Evolutionary conservation across 2,113 vertebrate genomes (phyloP), one percentile per base, ranked within the genome.

Genomic region (Saguinus imperator): DNA sequence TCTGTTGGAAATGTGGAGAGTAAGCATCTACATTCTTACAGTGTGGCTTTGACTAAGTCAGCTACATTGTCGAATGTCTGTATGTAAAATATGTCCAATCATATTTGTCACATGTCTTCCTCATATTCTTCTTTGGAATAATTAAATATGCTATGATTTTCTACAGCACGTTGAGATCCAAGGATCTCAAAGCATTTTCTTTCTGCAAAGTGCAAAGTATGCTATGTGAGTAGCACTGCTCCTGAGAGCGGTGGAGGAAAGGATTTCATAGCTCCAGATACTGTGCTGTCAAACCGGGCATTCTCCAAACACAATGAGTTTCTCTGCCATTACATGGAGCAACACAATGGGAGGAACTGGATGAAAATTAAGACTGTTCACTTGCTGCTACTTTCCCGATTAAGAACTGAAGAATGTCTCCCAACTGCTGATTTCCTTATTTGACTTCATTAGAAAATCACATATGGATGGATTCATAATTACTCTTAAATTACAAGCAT

Each of bases 391-490:
- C 21, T 68, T 97, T 98, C 32, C 70, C 97, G 94, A 97, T 66
- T 82, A 92, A 87, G 64, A 97, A 97, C 91, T 95, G 93, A 96
- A 89, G 79, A 97, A 93, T 94, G 87, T 32, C 1, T 96, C 97
- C 94, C 37, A 91, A 96, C 72, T 93, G 25, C 96, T 96, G 95
- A 95, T 97, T 94, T 97, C 57, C 95, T 95, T 87, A 89, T 95
- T 97, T 97, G 80, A 87, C 85, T 98, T 97, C 64, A 96, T 98
- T 98, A 96, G 94, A 98, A 98, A 98, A 98, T 97, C 89, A 95
- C 96, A 88, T 50, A 96, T 88, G 75, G 92, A 45, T 96, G 86
- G 94, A 95, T 87, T 97, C 83, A 82, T 96, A 98, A 98, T 94
- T 96, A 73, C 94, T 94, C 50, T 95, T 97, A 96, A 97, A 98